Evolutionary conservation across 2,888 invertebrate genomes (phyloP).

Genomic region (Heteropelma amictum): DNA sequence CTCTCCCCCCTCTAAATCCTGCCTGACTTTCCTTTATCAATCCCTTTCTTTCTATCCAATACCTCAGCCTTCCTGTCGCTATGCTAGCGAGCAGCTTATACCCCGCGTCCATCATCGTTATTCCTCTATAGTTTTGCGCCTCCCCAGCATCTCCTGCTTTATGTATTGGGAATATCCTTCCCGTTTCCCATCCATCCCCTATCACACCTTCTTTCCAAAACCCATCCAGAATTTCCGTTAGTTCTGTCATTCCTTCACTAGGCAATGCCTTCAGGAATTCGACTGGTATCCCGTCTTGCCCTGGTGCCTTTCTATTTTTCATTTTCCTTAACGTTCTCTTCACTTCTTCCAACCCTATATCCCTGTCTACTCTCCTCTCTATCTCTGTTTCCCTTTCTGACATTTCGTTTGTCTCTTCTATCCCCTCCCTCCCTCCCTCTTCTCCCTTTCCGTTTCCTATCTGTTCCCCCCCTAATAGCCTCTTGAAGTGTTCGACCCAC

Average conservation of each 20-base stretch:
- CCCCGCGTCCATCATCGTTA: conserved; percentile 22
- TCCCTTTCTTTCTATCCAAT: conserved; percentile 27
- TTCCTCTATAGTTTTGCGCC: conserved; percentile 30
- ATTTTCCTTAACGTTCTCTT: background rate
- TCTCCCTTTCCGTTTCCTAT: background rate
- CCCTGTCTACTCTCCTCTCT: background rate
- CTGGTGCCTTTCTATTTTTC: conserved; percentile 3
- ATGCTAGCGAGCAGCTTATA: conserved; percentile 25
- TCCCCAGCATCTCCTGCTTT: background rate
- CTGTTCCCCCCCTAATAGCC: background rate
- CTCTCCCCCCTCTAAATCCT: conserved; percentile 43
- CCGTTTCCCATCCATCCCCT: conserved; percentile 15
- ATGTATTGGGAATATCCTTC: conserved; percentile 17
- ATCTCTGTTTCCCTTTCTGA: too few species aligned
- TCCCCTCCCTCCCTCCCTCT: background rate
- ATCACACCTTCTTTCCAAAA: conserved; percentile 12
- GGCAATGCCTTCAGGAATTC: background rate
- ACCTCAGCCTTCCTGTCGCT: background rate
- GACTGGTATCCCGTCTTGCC: conserved; percentile 3
- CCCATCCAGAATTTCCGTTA: background rate
- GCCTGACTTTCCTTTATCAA: conserved; percentile 46
- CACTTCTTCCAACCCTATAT: background rate
- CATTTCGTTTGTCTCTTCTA: too few species aligned
- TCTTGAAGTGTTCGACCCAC: background rate
- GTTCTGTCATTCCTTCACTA: background rate